These are phyloP conservation scores for Chascanopsetta lugubris DNA, from an alignment of 2,113 vertebrate genomes.

Conservation along the genomic window DNA sequence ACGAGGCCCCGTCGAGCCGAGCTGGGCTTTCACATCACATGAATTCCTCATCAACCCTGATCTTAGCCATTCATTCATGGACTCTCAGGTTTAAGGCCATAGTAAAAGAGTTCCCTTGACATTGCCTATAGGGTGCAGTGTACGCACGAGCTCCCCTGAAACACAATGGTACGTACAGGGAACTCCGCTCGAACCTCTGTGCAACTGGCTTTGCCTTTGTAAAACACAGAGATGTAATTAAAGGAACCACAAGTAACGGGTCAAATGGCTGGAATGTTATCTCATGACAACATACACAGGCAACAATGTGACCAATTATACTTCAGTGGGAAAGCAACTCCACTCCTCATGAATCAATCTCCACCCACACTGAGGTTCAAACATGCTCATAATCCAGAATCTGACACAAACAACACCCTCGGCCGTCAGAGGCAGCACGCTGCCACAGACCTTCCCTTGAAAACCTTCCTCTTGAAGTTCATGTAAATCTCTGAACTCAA, in stretches of 20 bases:
- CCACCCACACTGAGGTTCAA: constrained; percentile 40
- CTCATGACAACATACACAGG: constrained; percentile 72
- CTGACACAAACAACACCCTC: constrained; percentile 42
- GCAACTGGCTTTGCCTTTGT: constrained; percentile 31
- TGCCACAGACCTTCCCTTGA: constrained; percentile 26
- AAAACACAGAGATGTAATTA: constrained; percentile 68
- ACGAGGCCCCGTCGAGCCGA: constrained; percentile 26
- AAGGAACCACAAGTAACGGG: constrained; percentile 68
- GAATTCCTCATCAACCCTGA: constrained; percentile 41
- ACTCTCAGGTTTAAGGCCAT: constrained; percentile 32
- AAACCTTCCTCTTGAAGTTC: constrained; percentile 57
- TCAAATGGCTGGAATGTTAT: constrained; percentile 79
- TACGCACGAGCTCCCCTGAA: constrained; percentile 24
- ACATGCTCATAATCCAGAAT: constrained; percentile 57
- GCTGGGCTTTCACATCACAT: constrained; percentile 49
- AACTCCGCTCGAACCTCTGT: constrained; percentile 1
- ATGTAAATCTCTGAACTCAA: constrained; percentile 67
- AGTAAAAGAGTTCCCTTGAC: constrained; percentile 56
- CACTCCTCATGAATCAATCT: constrained; percentile 53
- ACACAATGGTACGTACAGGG: constrained; percentile 26
- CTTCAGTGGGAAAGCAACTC: constrained; percentile 46
- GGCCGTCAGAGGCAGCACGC: constrained; percentile 23
- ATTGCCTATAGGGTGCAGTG: constrained; percentile 38
- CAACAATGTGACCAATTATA: constrained; percentile 74
- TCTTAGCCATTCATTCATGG: constrained; percentile 59